Evolutionary conservation across 1,140 invertebrate species (phyloP).

Genomic region (Meloidogyne hapla): DNA sequence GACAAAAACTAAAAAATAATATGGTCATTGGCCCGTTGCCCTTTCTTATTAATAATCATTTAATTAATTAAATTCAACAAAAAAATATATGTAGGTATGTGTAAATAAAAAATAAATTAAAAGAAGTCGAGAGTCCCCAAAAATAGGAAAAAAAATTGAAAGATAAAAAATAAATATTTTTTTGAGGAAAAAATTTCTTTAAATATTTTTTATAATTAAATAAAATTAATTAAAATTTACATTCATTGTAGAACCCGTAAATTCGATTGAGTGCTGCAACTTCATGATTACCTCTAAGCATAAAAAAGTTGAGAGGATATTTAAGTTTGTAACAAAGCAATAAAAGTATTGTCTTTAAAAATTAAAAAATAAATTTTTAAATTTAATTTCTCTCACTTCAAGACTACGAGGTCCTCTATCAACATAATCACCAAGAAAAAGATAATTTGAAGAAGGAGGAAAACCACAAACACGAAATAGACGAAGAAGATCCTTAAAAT

Average conservation of each 20-base stretch:
- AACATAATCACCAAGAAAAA: constrained; percentile 63
- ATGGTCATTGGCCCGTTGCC: no score
- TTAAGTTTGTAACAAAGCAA: constrained; percentile 72
- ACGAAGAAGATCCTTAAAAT: constrained; percentile 57
- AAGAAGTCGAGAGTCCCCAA: no score
- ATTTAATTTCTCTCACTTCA: constrained; percentile 60
- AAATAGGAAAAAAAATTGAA: no score
- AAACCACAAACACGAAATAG: constrained; percentile 58
- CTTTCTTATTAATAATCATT: no score
- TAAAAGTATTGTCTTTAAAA: constrained; percentile 69
- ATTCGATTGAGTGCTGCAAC: constrained; percentile 71
- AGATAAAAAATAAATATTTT: no score
- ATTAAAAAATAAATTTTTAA: constrained; percentile 3
- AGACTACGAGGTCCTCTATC: constrained; percentile 70
- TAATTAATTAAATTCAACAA: no score
- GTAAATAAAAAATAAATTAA: no score
- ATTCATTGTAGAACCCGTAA: constrained; percentile 73
- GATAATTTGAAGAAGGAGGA: constrained; percentile 62
- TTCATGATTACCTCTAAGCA: constrained; percentile 72
- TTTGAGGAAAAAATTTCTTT: no score
- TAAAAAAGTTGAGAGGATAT: constrained; percentile 72
- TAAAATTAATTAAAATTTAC: constrained; percentile 50
- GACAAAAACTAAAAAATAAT: no score
- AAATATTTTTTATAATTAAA: no score
- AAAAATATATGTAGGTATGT: no score